phyloP scores from a whole-genome alignment of 2,113 vertebrate genomes.

The Egretta garzetta region DNA sequence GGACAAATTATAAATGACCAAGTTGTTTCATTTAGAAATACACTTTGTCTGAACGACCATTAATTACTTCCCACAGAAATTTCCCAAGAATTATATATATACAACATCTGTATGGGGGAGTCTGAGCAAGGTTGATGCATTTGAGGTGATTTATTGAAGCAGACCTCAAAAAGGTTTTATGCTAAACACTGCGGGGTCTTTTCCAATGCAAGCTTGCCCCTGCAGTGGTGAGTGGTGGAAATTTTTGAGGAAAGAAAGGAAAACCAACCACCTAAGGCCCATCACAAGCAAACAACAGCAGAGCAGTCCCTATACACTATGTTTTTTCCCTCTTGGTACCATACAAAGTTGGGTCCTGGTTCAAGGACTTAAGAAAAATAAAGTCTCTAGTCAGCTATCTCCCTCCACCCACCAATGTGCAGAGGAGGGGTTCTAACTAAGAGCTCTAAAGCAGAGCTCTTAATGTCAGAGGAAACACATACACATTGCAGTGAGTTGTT shows the following conservation, averaged over 20 bases:
- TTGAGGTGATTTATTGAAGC: background rate
- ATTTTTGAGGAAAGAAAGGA: background rate
- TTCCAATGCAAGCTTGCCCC: background rate
- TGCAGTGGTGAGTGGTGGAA: background rate
- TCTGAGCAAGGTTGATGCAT: background rate
- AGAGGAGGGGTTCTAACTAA: background rate
- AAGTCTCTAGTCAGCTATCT: background rate
- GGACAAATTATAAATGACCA: background rate
- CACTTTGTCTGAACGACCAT: background rate
- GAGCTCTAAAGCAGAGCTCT: background rate
- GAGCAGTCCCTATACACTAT: background rate
- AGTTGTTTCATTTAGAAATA: conserved; percentile 16
- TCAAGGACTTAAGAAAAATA: background rate
- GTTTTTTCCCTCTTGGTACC: background rate
- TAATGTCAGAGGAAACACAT: background rate
- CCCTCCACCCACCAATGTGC: background rate
- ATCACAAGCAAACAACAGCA: background rate
- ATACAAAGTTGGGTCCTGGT: background rate
- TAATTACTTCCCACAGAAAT: background rate
- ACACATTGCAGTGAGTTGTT: background rate
- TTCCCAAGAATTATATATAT: background rate
- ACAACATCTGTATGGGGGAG: background rate
- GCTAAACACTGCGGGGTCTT: background rate
- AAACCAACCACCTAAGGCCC: background rate
- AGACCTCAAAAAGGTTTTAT: background rate